phyloP scores from a whole-genome alignment of 2,113 vertebrate genomes.

The Pseudorectes ferrugineus region DNA sequence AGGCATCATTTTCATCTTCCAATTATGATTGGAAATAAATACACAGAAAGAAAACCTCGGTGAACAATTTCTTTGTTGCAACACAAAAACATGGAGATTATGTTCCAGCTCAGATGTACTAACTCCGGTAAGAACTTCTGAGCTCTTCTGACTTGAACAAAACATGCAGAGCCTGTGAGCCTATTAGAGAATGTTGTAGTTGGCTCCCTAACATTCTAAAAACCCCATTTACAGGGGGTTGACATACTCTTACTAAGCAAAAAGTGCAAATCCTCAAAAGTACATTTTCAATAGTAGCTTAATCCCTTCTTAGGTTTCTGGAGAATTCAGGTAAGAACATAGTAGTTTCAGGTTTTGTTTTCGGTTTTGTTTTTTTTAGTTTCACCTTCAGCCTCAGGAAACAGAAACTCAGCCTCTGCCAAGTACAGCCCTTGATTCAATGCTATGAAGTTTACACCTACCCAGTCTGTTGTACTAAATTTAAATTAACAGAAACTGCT shows the following conservation, averaged over 20 bases:
- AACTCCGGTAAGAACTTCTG: background rate
- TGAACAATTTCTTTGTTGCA: background rate
- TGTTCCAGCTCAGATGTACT: background rate
- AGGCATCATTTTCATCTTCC: background rate
- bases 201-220: background rate
- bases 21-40: background rate
- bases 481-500: constrained; percentile 21
- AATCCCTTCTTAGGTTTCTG: background rate
- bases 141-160: background rate
- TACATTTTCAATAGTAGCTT: background rate
- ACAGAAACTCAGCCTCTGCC: constrained; percentile 40
- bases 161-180: background rate
- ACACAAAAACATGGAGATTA: background rate
- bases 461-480: background rate
- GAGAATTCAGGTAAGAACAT: background rate
- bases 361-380: constrained; percentile 8
- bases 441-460: background rate
- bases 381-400: constrained; percentile 26
- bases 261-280: background rate
- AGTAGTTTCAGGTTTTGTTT: background rate
- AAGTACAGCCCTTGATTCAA: background rate
- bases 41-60: background rate
- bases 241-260: background rate
- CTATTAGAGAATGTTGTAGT: background rate
- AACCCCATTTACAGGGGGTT: background rate